phyloP scores from a whole-genome alignment of 1,140 invertebrate species.

The Archegozetes longisetosus region DNA sequence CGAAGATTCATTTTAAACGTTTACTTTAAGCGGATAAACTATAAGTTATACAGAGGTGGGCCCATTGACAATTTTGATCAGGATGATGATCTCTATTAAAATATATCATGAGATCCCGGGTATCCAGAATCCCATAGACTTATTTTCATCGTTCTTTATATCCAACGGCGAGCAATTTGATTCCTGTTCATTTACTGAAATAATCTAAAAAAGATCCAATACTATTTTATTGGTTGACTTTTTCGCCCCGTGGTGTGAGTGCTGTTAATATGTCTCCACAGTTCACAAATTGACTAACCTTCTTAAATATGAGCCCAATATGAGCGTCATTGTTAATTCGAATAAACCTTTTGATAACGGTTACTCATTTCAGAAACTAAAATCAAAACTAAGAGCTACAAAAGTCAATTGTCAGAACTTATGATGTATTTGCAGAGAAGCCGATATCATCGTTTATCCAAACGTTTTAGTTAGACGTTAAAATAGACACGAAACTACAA shows the following conservation, averaged over 20 bases:
- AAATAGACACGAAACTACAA: too few relatives aligned
- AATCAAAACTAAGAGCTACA: not conserved
- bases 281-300: constrained; percentile 41
- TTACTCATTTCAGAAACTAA: not conserved
- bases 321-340: constrained; percentile 36
- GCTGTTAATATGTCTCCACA: constrained; percentile 46
- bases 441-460: not conserved
- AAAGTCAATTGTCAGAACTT: not conserved
- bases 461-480: too few relatives aligned
- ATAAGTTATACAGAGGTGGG: too few relatives aligned
- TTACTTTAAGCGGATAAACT: too few relatives aligned
- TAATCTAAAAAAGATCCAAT: constrained; percentile 34
- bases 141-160: too few relatives aligned
- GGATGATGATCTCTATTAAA: too few relatives aligned
- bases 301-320: constrained; percentile 23
- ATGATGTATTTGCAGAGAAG: not conserved
- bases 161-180: constrained; percentile 41
- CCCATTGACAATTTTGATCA: too few relatives aligned
- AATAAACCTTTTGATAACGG: not conserved
- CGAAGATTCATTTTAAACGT: too few relatives aligned
- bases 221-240: constrained; percentile 48
- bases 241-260: constrained; percentile 49
- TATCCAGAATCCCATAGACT: too few relatives aligned
- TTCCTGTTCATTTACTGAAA: constrained; percentile 37
- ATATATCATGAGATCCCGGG: too few relatives aligned